These are phyloP conservation scores for Ciconia boyciana DNA, from an alignment of 2,113 vertebrate genomes.

Conservation along the genomic window DNA sequence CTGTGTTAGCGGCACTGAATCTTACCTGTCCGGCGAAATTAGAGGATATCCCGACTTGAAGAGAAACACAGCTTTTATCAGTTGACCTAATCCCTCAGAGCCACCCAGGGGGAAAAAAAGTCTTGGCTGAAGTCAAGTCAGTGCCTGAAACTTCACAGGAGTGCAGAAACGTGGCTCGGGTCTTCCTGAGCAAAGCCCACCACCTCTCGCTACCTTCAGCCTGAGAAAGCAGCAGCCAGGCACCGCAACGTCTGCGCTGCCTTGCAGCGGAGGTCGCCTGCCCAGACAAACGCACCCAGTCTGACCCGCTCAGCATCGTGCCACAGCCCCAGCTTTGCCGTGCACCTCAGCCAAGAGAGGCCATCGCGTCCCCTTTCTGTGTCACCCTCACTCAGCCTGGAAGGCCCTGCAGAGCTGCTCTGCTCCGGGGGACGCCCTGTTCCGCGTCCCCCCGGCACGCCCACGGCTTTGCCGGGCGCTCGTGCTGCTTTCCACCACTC, in stretches of 20 bases:
- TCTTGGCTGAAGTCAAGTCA: background rate
- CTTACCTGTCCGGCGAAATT: background rate
- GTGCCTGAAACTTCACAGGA: background rate
- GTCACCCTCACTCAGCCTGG: too few relatives aligned
- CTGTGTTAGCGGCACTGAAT: background rate
- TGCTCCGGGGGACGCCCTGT: background rate
- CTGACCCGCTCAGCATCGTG: fast-evolving
- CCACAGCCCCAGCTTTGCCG: background rate
- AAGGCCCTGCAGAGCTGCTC: background rate
- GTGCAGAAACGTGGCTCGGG: too few relatives aligned
- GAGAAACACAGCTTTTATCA: background rate
- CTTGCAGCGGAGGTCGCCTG: fast-evolving
- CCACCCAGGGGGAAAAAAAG: fast-evolving
- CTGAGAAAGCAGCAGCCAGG: background rate
- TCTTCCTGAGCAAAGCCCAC: too few relatives aligned
- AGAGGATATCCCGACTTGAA: background rate
- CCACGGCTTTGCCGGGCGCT: fast-evolving
- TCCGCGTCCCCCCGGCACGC: fast-evolving
- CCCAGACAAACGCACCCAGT: background rate
- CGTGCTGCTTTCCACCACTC: background rate
- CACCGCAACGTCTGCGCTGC: fast-evolving
- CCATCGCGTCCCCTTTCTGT: background rate
- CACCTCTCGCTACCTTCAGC: too few relatives aligned
- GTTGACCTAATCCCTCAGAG: background rate
- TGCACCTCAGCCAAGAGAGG: background rate